These are phyloP conservation scores for Diadema setosum DNA, from an alignment of 35 echinoderm and acorn worm genomes.

Conservation along the genomic window DNA sequence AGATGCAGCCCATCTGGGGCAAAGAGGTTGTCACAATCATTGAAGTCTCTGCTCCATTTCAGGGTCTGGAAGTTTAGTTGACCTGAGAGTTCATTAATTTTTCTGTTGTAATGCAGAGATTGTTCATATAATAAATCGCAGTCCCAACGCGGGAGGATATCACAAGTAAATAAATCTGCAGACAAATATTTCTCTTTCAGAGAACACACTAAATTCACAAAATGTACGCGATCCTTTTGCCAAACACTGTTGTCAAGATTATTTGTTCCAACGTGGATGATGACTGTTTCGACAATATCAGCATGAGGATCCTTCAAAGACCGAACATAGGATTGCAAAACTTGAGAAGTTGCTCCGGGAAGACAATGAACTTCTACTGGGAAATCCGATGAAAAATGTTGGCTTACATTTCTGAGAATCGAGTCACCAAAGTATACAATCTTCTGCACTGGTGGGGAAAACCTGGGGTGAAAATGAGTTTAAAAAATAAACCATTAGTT, in stretches of 20 bases:
- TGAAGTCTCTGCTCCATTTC: neutral
- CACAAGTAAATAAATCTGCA: neutral
- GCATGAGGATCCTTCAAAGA: neutral
- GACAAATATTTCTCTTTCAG: neutral
- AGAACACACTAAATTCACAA: neutral
- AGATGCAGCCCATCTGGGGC: neutral
- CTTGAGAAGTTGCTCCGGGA: neutral
- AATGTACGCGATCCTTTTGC: neutral
- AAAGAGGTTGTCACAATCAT: neutral
- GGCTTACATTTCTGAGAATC: neutral
- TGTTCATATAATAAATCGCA: neutral
- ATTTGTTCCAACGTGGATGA: neutral
- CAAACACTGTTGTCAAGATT: neutral
- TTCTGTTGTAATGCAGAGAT: neutral
- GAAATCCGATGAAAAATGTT: neutral
- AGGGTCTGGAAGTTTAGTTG: neutral
- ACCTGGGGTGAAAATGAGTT: neutral
- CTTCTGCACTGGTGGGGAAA: neutral
- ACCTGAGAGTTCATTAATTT: neutral
- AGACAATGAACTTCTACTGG: neutral
- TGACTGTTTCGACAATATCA: neutral
- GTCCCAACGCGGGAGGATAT: neutral
- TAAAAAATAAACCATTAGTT: too few species aligned
- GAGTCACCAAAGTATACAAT: neutral
- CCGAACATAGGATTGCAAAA: neutral